These are phyloP conservation scores for Polyergus mexicanus DNA, from an alignment of 1,140 invertebrate genomes.

Conservation along the genomic window DNA sequence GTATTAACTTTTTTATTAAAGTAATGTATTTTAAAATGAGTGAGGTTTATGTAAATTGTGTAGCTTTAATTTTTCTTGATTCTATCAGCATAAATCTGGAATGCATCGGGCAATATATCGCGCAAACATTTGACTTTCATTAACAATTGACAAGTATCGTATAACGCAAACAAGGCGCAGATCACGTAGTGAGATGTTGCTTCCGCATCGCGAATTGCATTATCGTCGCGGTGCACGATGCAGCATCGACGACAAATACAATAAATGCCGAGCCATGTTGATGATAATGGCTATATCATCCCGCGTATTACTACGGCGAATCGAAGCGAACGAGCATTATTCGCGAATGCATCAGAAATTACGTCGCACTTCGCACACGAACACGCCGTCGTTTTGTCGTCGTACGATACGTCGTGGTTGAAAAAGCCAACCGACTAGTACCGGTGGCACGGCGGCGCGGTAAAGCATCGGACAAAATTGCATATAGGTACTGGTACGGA, in stretches of 20 bases:
- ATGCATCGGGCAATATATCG: neutral
- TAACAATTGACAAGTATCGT: slow-evolving; percentile 2
- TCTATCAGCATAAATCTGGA: neutral
- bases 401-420: slow-evolving; percentile 47
- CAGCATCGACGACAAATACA: slow-evolving; percentile 63
- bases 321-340: slow-evolving; percentile 27
- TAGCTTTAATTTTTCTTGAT: neutral
- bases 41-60: neutral
- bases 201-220: slow-evolving; percentile 59
- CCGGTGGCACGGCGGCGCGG: neutral
- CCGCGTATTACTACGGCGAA: slow-evolving; percentile 24
- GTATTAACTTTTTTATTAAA: neutral
- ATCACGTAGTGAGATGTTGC: slow-evolving; percentile 43
- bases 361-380: neutral
- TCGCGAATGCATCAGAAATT: slow-evolving; percentile 33
- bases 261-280: slow-evolving; percentile 62
- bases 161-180: slow-evolving; percentile 44
- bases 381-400: slow-evolving; percentile 14
- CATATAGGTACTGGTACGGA: neutral
- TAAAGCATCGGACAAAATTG: slow-evolving; percentile 54
- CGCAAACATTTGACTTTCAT: slow-evolving; percentile 37
- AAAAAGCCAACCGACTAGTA: slow-evolving; percentile 28
- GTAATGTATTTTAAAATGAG: neutral
- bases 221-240: slow-evolving; percentile 39
- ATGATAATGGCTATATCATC: slow-evolving; percentile 42